Evolutionary conservation across 1,140 invertebrate species (phyloP), one percentile per base, ranked within the genome.

Genomic region (Drosophila melanica): DNA sequence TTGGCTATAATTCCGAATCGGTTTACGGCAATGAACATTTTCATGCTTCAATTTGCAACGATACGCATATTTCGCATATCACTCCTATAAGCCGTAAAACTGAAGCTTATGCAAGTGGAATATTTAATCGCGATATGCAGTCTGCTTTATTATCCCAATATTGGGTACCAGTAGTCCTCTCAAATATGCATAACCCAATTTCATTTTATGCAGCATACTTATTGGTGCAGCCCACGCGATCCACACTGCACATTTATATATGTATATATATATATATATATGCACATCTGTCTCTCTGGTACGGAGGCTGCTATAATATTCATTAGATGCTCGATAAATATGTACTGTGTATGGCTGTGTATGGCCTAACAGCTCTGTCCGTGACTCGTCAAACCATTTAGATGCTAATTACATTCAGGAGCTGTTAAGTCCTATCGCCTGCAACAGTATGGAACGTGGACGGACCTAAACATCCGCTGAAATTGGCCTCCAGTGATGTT

Each of bases 111-210:
- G 48, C 48, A 50, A 33, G 12, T 16, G 48, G 27, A 50, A 33
- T 57, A 57, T 41, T 41, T 23, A 42, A 57, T 57, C 4, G 5
- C 35, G 10, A 18, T 54, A 23, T 57, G 41, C 39, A 44, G 54
- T 41, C 39, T 30, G 55, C 41, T 10, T 45, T 39, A 55, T 41
- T 42, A 42, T 42, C 37, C 27, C 27, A 50, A 50, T 14, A 50
- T 33, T 50, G 47, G n/a, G n/a, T 4, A 30, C 6, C 11, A 42
- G 39, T 16, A 12, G 39, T 54, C 54, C 65, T 60, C 45, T 80
- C 77, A 80, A 80, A 80, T 80, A 80, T 80, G 77, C 77, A 80
- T 71, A 80, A 80, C 75, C 77, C 71, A 80, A 80, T 80, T 80
- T 80, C 59, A 68, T 57, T 78, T 80, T 72, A 80, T 80, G 78